Evolutionary conservation across 2,797 vertebrate species (phyloP).

Genomic region (Onychomys leucogaster): DNA sequence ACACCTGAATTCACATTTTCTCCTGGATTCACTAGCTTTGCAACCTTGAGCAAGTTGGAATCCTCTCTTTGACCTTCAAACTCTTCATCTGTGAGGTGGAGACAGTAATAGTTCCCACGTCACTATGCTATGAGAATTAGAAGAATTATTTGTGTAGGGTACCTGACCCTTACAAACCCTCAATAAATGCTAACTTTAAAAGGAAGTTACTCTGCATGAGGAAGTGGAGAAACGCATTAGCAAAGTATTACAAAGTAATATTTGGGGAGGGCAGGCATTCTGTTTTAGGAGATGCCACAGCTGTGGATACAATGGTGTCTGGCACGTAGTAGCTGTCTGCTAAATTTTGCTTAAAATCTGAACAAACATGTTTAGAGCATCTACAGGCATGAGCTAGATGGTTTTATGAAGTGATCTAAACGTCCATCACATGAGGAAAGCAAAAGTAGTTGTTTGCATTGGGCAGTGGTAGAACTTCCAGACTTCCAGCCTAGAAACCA

Average conservation of each 20-base stretch:
- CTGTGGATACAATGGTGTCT: neutral
- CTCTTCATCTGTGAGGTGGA: neutral
- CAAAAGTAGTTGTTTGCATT: neutral
- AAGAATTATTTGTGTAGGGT: conserved; percentile 10
- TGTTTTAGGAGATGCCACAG: neutral
- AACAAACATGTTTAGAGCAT: neutral
- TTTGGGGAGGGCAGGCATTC: neutral
- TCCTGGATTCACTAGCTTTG: neutral
- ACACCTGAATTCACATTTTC: conserved; percentile 21
- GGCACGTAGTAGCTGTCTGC: neutral
- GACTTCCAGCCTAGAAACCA: neutral
- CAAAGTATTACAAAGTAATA: neutral
- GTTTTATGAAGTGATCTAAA: conserved; percentile 36
- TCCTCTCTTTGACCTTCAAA: conserved; percentile 17
- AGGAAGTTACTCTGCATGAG: neutral
- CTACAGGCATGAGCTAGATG: neutral
- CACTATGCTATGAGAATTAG: neutral
- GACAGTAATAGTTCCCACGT: neutral
- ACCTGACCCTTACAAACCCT: neutral
- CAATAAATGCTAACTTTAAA: neutral
- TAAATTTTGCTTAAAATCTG: neutral
- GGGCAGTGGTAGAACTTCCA: neutral
- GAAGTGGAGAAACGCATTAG: neutral
- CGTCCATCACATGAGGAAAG: conserved; percentile 8
- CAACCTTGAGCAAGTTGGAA: conserved; percentile 19